A percentile compares a stretch with the other conserved stretches of the same genome.
phyloP scores from a whole-genome alignment of 2,888 invertebrate species.

The Drosophila sordidula region DNA sequence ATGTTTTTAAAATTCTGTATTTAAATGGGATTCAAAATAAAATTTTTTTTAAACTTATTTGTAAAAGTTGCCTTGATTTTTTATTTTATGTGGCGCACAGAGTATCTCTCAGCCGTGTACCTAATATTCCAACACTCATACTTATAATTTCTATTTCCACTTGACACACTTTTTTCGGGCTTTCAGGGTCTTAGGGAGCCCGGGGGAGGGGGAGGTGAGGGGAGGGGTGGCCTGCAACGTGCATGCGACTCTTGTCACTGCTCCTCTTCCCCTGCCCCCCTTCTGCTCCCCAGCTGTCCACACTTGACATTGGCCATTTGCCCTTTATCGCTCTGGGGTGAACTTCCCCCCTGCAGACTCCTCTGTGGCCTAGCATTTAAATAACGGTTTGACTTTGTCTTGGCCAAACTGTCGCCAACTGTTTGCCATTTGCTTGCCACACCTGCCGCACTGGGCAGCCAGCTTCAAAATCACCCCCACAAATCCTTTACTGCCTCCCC shows the following conservation, averaged over 20 bases:
- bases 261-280: not conserved
- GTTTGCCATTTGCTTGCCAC: conserved; percentile 24
- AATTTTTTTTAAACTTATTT: too few species aligned
- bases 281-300: conserved; percentile 10
- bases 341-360: not conserved
- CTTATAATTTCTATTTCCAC: conserved; percentile 32
- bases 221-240: not conserved
- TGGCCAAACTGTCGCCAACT: conserved; percentile 34
- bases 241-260: conserved; percentile 40
- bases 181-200: not conserved
- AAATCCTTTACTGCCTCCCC: not conserved
- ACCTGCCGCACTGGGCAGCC: not conserved
- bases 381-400: conserved; percentile 41
- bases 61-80: too few species aligned
- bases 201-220: not conserved
- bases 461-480: not conserved
- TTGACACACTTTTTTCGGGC: conserved; percentile 42
- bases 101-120: conserved; percentile 1
- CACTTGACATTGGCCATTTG: conserved; percentile 33
- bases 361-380: conserved; percentile 34
- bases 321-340: not conserved
- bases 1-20: too few species aligned
- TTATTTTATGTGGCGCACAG: too few species aligned
- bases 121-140: not conserved
- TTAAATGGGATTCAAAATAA: too few species aligned